These are phyloP conservation scores for Eremobia ochroleuca DNA, from an alignment of 2,888 invertebrate genomes.

Conservation along the genomic window DNA sequence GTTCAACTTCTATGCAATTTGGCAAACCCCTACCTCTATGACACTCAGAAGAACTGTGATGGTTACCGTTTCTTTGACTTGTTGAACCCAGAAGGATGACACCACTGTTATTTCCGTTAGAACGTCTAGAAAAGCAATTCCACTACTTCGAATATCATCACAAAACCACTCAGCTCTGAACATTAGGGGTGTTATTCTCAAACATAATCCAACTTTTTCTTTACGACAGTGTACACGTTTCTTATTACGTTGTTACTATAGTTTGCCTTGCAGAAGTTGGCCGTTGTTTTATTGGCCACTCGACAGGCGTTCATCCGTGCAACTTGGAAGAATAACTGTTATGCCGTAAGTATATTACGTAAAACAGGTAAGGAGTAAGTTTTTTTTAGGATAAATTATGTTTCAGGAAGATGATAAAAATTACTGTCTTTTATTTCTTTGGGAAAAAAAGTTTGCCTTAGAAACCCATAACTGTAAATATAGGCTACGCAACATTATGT, in stretches of 20 bases:
- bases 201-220: slow-evolving; percentile 63
- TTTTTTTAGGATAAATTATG: slow-evolving; percentile 24
- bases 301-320: slow-evolving; percentile 57
- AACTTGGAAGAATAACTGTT: slow-evolving; percentile 62
- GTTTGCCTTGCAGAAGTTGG: slow-evolving; percentile 58
- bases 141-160: slow-evolving; percentile 40
- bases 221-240: slow-evolving; percentile 61
- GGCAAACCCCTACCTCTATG: not conserved
- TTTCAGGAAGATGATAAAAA: not conserved
- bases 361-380: slow-evolving; percentile 30
- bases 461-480: too few relatives aligned
- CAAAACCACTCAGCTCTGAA: slow-evolving; percentile 24
- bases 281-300: slow-evolving; percentile 64
- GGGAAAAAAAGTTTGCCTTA: not conserved
- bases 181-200: slow-evolving; percentile 52
- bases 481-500: too few relatives aligned
- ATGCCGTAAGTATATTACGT: slow-evolving; percentile 48
- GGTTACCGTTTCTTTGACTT: not conserved
- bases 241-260: slow-evolving; percentile 51
- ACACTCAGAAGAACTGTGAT: too few relatives aligned
- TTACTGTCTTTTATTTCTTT: not conserved
- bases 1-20: not conserved
- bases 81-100: not conserved
- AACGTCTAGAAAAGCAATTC: slow-evolving; percentile 29
- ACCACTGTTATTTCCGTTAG: not conserved